These are phyloP conservation scores for Parelbella ahira DNA, from an alignment of 2,888 invertebrate genomes.

Conservation along the genomic window DNA sequence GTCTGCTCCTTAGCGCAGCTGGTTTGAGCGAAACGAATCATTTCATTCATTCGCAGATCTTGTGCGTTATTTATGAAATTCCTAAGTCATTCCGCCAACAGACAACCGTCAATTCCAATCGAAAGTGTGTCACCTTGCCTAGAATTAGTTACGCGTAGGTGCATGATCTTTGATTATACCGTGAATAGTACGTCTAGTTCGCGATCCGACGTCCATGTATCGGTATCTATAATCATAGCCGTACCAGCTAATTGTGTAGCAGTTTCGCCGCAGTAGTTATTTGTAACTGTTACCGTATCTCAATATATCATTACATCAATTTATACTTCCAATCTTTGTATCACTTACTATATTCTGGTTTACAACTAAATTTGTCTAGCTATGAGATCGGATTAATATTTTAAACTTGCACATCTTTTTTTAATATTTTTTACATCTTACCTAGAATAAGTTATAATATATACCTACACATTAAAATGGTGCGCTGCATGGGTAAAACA, in stretches of 20 bases:
- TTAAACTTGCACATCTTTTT: too few species aligned
- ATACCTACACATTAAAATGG: too few species aligned
- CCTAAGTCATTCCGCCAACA: conserved; percentile 58
- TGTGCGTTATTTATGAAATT: conserved; percentile 70
- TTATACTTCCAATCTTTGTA: conserved; percentile 9
- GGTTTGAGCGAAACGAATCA: conserved; percentile 71
- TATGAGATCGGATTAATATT: too few species aligned
- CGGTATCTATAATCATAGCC: conserved; percentile 19
- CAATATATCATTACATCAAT: conserved; percentile 13
- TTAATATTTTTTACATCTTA: too few species aligned
- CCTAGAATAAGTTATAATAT: too few species aligned
- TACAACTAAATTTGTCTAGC: too few species aligned
- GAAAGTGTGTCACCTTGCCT: conserved; percentile 75
- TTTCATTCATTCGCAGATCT: conserved; percentile 72
- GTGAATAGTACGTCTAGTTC: conserved; percentile 14
- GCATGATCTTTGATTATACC: conserved; percentile 41
- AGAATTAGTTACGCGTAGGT: conserved; percentile 65
- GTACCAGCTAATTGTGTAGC: conserved; percentile 19
- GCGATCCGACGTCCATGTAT: conserved; percentile 14
- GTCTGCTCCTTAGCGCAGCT: conserved; percentile 74
- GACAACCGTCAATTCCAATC: conserved; percentile 41
- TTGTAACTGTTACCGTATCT: conserved; percentile 12
- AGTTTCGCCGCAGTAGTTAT: conserved; percentile 12
- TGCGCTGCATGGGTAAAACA: too few species aligned
- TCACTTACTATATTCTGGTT: neutral